Conservation (phyloP, 2,888 invertebrate genomes). For the Watsonalla binaria region DNA sequence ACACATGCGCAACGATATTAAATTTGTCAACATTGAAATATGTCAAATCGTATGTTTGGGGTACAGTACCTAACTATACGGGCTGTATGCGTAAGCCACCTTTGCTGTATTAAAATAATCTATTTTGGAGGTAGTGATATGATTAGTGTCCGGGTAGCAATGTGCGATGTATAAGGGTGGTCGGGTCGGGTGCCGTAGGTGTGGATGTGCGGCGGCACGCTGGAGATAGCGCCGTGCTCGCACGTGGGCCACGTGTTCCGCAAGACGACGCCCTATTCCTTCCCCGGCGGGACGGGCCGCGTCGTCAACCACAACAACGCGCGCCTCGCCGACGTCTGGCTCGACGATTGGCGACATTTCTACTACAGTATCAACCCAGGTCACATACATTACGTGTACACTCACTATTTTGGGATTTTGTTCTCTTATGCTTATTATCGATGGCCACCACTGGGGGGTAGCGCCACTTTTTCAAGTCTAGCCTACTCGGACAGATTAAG, state of each 20-base stretch:
- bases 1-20: too few species aligned
- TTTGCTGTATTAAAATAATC: neutral
- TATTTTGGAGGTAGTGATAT: neutral
- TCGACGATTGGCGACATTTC: slow-evolving; percentile 99
- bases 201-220: slow-evolving; percentile 98
- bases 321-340: slow-evolving; percentile 98
- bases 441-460: too few species aligned
- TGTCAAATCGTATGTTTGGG: too few species aligned
- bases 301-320: slow-evolving; percentile 99
- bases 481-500: too few species aligned
- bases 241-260: slow-evolving; percentile 98
- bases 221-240: slow-evolving; percentile 96
- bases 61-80: neutral
- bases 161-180: slow-evolving; percentile 19
- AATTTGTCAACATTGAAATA: too few species aligned
- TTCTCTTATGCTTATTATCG: neutral
- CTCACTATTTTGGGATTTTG: slow-evolving; percentile 2
- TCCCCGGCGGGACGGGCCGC: slow-evolving; percentile 97
- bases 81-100: neutral
- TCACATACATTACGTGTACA: slow-evolving; percentile 46
- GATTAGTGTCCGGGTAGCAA: slow-evolving; percentile 10
- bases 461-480: too few species aligned
- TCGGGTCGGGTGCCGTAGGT: slow-evolving; percentile 71
- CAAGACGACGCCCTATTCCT: slow-evolving; percentile 98
- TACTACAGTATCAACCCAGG: slow-evolving; percentile 99